These are phyloP conservation scores for Psittacula cyanocephala DNA, from an alignment of 2,113 vertebrate species.

Conservation along the genomic window DNA sequence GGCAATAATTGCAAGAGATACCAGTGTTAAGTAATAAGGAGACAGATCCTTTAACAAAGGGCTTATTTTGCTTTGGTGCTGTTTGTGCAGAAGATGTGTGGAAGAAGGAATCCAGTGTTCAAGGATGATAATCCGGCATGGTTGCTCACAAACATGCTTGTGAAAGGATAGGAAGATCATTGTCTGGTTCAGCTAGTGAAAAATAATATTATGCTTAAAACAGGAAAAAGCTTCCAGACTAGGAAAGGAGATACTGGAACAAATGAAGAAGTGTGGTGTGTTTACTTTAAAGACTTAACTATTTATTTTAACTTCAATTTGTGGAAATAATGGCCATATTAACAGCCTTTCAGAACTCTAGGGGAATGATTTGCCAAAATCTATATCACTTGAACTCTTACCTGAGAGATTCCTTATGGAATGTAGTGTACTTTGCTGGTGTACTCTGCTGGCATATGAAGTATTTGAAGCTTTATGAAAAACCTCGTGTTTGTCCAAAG, in stretches of 20 bases:
- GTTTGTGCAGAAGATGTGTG: not conserved
- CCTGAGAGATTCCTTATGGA: not conserved
- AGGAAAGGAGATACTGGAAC: not conserved
- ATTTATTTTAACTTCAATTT: not conserved
- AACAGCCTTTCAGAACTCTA: not conserved
- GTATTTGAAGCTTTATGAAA: not conserved
- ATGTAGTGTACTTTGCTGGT: not conserved
- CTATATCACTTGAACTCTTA: not conserved
- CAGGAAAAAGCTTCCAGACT: not conserved
- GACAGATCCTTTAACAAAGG: not conserved
- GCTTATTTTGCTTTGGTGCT: not conserved
- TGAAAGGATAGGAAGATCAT: not conserved
- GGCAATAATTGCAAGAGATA: not conserved
- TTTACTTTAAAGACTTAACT: not conserved
- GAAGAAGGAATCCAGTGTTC: not conserved
- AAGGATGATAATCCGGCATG: not conserved
- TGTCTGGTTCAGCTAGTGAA: not conserved
- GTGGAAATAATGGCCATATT: not conserved
- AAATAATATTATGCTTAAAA: not conserved
- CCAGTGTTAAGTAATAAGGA: not conserved
- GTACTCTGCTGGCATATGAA: not conserved
- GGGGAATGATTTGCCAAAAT: not conserved
- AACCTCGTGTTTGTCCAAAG: not conserved
- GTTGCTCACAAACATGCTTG: fast-evolving
- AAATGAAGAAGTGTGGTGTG: not conserved